phyloP scores from a whole-genome alignment of 2,113 vertebrate genomes.

The Mesoclemmys tuberculata region DNA sequence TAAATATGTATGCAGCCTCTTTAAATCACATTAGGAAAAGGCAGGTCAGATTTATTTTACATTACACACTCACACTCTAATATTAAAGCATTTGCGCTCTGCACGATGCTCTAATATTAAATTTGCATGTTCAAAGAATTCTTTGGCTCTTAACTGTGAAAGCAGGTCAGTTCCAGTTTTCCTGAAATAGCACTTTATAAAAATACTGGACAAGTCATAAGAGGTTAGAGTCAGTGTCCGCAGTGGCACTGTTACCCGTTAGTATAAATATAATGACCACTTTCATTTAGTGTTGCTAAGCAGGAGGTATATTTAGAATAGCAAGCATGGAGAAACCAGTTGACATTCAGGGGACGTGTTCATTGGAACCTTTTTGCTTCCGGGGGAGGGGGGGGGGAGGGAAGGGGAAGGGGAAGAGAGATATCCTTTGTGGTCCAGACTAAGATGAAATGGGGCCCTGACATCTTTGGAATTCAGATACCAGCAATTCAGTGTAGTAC shows the following conservation, averaged over 20 bases:
- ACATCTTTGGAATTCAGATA: background rate
- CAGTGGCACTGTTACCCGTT: accelerated
- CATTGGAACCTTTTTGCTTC: background rate
- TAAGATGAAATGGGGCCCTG: background rate
- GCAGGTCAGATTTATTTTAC: background rate
- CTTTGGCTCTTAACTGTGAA: background rate
- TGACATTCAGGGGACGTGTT: background rate
- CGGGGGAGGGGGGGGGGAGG: background rate
- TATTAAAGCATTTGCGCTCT: background rate
- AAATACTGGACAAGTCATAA: accelerated
- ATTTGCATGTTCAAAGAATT: accelerated
- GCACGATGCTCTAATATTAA: background rate
- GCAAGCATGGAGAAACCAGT: accelerated
- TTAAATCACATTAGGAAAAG: background rate
- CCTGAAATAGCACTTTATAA: background rate
- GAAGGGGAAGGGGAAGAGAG: too few relatives aligned
- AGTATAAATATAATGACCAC: background rate
- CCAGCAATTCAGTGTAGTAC: background rate
- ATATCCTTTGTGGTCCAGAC: background rate
- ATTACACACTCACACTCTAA: background rate
- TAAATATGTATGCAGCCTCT: background rate
- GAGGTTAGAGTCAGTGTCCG: accelerated
- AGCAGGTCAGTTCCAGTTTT: background rate
- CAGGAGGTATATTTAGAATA: accelerated
- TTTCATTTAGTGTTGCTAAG: background rate